Conservation (phyloP, 2,797 vertebrate species). For the Syncerus caffer region DNA sequence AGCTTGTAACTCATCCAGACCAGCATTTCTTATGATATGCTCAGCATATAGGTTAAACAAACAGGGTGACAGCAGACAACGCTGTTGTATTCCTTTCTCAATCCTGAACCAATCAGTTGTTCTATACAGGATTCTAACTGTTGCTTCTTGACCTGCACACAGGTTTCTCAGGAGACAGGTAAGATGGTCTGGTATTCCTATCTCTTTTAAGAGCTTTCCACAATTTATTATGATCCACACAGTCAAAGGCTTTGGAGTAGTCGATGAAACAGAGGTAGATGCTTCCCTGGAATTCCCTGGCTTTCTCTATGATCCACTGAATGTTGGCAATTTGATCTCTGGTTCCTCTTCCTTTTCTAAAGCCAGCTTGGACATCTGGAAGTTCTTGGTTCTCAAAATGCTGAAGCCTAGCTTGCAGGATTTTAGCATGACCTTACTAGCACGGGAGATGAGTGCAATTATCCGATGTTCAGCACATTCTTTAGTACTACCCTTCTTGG, state of each 20-base stretch:
- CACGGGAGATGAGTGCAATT: not conserved
- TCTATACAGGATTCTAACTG: not conserved
- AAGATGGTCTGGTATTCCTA: not conserved
- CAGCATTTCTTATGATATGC: not conserved
- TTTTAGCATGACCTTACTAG: not conserved
- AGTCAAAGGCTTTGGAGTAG: not conserved
- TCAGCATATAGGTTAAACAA: not conserved
- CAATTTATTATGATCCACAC: not conserved
- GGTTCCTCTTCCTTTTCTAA: not conserved
- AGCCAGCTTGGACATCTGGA: not conserved
- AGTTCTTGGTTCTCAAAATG: not conserved
- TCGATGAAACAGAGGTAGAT: not conserved
- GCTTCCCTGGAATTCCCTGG: not conserved
- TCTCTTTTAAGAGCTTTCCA: not conserved
- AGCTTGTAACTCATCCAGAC: not conserved
- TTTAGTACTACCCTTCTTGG: not conserved
- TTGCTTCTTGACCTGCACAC: not conserved
- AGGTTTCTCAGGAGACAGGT: not conserved
- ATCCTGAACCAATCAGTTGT: not conserved
- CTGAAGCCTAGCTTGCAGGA: not conserved
- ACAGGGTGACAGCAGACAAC: not conserved
- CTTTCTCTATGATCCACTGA: not conserved
- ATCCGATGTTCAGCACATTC: not conserved
- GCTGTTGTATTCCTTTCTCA: not conserved
- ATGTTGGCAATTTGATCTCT: not conserved